phyloP scores from a whole-genome alignment of 53 echinoderm and acorn worm species.

The Mesocentrotus franciscanus region DNA sequence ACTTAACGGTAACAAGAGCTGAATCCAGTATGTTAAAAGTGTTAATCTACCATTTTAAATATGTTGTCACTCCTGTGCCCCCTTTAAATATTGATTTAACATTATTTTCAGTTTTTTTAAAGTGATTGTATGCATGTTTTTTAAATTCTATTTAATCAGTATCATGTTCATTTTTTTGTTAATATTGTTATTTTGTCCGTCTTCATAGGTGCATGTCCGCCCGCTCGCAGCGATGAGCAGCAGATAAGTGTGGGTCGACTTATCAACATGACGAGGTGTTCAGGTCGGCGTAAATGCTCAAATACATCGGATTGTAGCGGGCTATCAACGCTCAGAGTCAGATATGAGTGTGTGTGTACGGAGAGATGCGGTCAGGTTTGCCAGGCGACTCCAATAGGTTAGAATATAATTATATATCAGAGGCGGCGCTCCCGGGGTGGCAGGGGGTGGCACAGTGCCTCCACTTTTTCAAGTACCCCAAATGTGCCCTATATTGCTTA shows the following conservation, averaged over 20 bases:
- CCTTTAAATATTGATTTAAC: neutral
- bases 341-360: constrained; percentile 24
- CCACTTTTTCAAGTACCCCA: too few species aligned
- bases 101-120: neutral
- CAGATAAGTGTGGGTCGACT: neutral
- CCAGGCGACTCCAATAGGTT: constrained; percentile 3
- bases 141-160: too few species aligned
- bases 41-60: too few species aligned
- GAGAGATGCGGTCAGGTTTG: constrained; percentile 41
- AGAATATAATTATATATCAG: neutral
- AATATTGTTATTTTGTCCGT: neutral
- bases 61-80: neutral
- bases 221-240: neutral
- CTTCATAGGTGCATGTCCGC: neutral
- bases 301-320: neutral
- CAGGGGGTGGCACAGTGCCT: too few species aligned
- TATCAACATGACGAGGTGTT: constrained; percentile 1
- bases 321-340: neutral
- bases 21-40: too few species aligned
- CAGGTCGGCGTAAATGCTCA: neutral
- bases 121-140: neutral
- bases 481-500: too few species aligned
- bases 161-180: neutral
- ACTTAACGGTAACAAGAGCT: too few species aligned
- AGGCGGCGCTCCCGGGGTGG: too few species aligned